A percentile compares a stretch with the other conserved stretches of the same genome.
Conservation (phyloP, 2,888 invertebrate species). For the Amblyteles armatorius region DNA sequence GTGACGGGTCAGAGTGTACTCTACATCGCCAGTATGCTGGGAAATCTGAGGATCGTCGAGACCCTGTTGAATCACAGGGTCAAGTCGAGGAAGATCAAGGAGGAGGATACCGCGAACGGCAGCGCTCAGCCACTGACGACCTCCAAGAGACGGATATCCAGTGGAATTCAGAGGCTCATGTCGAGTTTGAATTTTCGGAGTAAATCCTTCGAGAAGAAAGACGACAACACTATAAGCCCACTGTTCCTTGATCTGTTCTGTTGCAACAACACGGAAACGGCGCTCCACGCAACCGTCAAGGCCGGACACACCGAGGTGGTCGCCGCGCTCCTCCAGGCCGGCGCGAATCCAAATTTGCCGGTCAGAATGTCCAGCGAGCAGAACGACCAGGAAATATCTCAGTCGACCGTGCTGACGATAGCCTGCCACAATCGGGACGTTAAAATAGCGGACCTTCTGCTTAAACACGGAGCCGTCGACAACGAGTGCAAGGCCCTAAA, state of each 20-base stretch:
- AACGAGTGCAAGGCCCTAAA: conserved; percentile 93
- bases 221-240: conserved; percentile 88
- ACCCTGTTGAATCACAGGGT: conserved; percentile 91
- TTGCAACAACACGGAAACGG: conserved; percentile 92
- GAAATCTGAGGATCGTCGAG: conserved; percentile 92
- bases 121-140: conserved; percentile 78
- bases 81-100: conserved; percentile 86
- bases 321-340: conserved; percentile 89
- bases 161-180: conserved; percentile 95
- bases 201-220: conserved; percentile 84
- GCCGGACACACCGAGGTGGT: conserved; percentile 91
- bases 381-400: conserved; percentile 84
- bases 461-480: conserved; percentile 94
- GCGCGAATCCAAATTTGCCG: conserved; percentile 93
- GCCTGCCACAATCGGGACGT: conserved; percentile 90
- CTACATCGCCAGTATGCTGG: conserved; percentile 94
- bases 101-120: conserved; percentile 83
- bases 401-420: conserved; percentile 88
- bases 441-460: conserved; percentile 90
- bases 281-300: conserved; percentile 93
- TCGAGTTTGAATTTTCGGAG: conserved; percentile 90
- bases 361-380: conserved; percentile 86
- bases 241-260: conserved; percentile 91
- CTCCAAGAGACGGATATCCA: conserved; percentile 90
- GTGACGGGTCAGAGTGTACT: conserved; percentile 96